Evolutionary conservation across 1,140 invertebrate species (phyloP).

Genomic region (Drosophila murphyi): DNA sequence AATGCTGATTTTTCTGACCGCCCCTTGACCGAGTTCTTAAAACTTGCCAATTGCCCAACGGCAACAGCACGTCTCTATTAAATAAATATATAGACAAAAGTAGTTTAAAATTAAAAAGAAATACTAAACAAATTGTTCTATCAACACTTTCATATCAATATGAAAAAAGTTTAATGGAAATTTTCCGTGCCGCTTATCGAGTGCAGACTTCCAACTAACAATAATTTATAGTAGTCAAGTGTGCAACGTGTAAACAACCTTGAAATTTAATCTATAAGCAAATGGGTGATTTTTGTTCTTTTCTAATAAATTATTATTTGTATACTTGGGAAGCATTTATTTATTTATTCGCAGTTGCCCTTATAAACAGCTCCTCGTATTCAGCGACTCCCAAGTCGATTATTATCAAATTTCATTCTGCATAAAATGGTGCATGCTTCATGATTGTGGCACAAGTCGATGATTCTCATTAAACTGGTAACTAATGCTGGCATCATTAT

Average conservation of each 20-base stretch:
- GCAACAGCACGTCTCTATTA: conserved; percentile 42
- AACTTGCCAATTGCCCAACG: conserved; percentile 62
- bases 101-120: neutral
- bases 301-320: too few relatives aligned
- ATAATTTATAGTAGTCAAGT: neutral
- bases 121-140: neutral
- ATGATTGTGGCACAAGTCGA: neutral
- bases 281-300: too few relatives aligned
- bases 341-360: too few relatives aligned
- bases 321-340: too few relatives aligned
- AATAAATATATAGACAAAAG: conserved; percentile 16
- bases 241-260: neutral
- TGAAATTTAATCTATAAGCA: neutral
- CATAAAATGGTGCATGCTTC: neutral
- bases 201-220: neutral
- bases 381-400: too few relatives aligned
- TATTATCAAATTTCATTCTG: neutral
- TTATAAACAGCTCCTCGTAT: too few relatives aligned
- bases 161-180: conserved; percentile 46
- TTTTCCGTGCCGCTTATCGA: conserved; percentile 48
- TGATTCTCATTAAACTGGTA: neutral
- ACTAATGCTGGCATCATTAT: conserved; percentile 14
- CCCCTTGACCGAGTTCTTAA: conserved; percentile 42
- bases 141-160: conserved; percentile 6
- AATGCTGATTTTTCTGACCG: conserved; percentile 1